Conservation (phyloP, 1,140 invertebrate genomes). For the Calephelis nemesis region DNA sequence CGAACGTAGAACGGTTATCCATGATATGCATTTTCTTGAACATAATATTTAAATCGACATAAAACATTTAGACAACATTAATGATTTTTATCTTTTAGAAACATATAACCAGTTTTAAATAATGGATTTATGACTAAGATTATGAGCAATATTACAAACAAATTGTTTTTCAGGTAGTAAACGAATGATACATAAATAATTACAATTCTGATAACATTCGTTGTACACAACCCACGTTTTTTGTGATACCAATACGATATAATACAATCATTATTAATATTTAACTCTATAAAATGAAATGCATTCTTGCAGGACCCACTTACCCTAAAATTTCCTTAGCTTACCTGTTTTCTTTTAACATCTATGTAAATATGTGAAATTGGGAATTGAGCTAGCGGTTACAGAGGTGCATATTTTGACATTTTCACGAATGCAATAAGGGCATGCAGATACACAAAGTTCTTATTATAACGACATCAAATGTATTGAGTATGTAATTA, state of each 20-base stretch:
- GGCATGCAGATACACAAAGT: background rate
- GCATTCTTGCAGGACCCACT: conserved; percentile 63
- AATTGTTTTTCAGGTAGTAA: conserved; percentile 24
- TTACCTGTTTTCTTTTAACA: conserved; percentile 70
- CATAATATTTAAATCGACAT: background rate
- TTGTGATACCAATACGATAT: conserved; percentile 46
- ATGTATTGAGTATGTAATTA: background rate
- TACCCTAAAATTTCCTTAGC: conserved; percentile 57
- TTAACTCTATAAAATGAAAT: conserved; percentile 74
- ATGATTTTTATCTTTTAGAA: too few relatives aligned
- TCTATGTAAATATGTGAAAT: conserved; percentile 32
- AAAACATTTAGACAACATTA: too few relatives aligned
- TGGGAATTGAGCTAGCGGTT: conserved; percentile 43
- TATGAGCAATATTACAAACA: background rate
- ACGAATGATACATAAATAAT: conserved; percentile 27
- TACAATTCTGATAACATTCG: conserved; percentile 55
- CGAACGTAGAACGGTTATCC: background rate
- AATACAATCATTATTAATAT: conserved; percentile 43
- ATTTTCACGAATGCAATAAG: background rate
- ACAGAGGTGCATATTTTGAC: conserved; percentile 37
- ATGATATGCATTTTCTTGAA: background rate
- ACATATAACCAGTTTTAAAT: background rate
- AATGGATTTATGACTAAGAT: background rate
- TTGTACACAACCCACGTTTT: conserved; percentile 65
- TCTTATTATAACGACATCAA: conserved; percentile 6